A percentile compares a stretch with the other conserved stretches of the same genome.
phyloP scores from a whole-genome alignment of 2,113 vertebrate species.

The Cyanoramphus novaezelandiae region DNA sequence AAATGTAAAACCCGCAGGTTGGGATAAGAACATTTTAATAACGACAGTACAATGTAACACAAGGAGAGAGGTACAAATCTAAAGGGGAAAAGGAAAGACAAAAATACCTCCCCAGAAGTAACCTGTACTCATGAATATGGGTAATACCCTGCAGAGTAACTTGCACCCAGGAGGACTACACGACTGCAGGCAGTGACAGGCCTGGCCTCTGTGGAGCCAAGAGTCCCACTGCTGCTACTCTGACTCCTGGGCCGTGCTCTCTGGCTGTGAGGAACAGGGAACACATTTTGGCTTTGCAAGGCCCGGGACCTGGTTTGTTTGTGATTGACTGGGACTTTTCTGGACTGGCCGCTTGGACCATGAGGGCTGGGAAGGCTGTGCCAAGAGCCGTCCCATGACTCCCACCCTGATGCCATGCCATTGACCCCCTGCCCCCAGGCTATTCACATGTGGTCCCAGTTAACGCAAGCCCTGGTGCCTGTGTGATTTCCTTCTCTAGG shows the following conservation, averaged over 20 bases:
- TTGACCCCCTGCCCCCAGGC: not conserved
- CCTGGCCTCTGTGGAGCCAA: not conserved
- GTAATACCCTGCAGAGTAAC: not conserved
- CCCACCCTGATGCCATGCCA: not conserved
- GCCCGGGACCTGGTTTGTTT: not conserved
- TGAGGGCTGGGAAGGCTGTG: not conserved
- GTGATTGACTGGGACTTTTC: not conserved
- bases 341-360: not conserved
- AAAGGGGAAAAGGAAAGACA: not conserved
- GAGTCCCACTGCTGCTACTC: not conserved
- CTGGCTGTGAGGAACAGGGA: accelerated
- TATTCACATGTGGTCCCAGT: accelerated
- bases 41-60: no score
- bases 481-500: conserved; percentile 66
- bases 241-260: not conserved
- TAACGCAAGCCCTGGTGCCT: conserved; percentile 22
- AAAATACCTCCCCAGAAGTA: not conserved
- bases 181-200: accelerated
- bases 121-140: not conserved
- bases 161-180: not conserved
- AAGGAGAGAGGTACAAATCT: not conserved
- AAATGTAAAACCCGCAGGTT: not conserved
- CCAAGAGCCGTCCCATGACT: not conserved
- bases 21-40: not conserved
- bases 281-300: not conserved